Conservation (phyloP, 2,113 vertebrate species). For the Phrynosoma platyrhinos region DNA sequence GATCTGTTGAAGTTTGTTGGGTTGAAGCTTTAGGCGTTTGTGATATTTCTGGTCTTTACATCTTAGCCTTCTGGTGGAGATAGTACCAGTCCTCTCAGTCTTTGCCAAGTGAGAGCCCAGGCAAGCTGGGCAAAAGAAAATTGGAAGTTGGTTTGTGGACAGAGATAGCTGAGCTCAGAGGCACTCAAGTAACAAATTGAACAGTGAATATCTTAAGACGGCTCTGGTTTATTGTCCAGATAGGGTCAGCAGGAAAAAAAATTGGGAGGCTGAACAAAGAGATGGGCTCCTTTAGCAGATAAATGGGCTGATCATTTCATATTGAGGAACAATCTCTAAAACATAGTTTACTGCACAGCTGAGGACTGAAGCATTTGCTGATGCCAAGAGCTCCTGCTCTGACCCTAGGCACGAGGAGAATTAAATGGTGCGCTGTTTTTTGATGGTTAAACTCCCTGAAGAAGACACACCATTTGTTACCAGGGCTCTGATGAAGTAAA, state of each 20-base stretch:
- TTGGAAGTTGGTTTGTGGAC: constrained; percentile 35
- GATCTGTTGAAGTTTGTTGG: neutral
- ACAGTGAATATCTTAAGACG: constrained; percentile 81
- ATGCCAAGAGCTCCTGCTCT: constrained; percentile 88
- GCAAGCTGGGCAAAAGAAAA: neutral
- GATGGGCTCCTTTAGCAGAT: constrained; percentile 95
- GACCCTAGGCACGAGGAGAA: constrained; percentile 90
- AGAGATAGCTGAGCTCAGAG: constrained; percentile 32
- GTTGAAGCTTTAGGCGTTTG: neutral
- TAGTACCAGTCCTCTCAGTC: accelerated
- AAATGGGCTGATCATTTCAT: constrained; percentile 98
- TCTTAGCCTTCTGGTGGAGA: accelerated
- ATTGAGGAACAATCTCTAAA: constrained; percentile 99
- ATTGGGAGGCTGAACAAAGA: constrained; percentile 90
- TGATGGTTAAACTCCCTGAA: constrained; percentile 92
- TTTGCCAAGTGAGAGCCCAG: neutral
- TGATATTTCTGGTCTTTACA: accelerated
- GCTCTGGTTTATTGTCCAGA: constrained; percentile 94
- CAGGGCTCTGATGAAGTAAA: constrained; percentile 93
- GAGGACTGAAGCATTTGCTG: constrained; percentile 87
- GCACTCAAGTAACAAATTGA: constrained; percentile 89
- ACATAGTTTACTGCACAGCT: constrained; percentile 94
- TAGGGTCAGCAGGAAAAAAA: constrained; percentile 93
- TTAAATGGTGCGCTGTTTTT: constrained; percentile 90
- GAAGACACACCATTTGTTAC: constrained; percentile 98